These are phyloP conservation scores for Phocides pigmalion DNA, from an alignment of 1,140 invertebrate species.

Conservation along the genomic window DNA sequence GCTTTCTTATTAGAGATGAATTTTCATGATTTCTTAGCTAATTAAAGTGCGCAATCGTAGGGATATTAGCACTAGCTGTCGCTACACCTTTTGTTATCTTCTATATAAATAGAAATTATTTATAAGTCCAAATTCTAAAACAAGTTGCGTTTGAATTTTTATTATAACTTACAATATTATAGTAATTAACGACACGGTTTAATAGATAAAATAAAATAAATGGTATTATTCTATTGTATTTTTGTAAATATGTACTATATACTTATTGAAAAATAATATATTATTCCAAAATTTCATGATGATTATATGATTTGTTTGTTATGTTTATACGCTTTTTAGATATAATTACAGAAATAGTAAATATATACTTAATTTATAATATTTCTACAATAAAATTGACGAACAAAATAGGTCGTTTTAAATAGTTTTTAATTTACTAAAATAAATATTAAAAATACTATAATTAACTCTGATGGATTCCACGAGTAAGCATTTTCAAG, in stretches of 20 bases:
- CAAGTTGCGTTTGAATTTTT: slow-evolving; percentile 29
- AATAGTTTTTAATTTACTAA: too few relatives aligned
- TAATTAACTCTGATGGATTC: too few relatives aligned
- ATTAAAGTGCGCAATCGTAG: slow-evolving; percentile 12
- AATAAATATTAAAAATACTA: too few relatives aligned
- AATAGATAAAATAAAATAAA: not conserved
- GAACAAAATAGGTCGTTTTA: too few relatives aligned
- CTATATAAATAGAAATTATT: slow-evolving; percentile 5
- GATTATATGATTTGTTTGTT: too few relatives aligned
- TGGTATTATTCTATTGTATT: not conserved
- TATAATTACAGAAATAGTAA: too few relatives aligned
- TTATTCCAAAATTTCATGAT: not conserved
- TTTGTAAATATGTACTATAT: not conserved
- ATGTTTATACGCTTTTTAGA: too few relatives aligned
- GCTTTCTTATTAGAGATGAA: slow-evolving; percentile 8
- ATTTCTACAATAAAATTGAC: too few relatives aligned
- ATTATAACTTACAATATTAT: not conserved
- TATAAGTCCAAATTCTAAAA: slow-evolving; percentile 23
- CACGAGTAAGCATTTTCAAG: too few relatives aligned
- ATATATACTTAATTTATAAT: too few relatives aligned
- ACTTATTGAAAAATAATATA: not conserved
- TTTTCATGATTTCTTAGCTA: slow-evolving; percentile 12
- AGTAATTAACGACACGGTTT: not conserved
- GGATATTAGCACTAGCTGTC: slow-evolving; percentile 20
- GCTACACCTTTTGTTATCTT: slow-evolving; percentile 2